phyloP scores from a whole-genome alignment of 2,113 vertebrate species.

The Sakesphorus luctuosus region DNA sequence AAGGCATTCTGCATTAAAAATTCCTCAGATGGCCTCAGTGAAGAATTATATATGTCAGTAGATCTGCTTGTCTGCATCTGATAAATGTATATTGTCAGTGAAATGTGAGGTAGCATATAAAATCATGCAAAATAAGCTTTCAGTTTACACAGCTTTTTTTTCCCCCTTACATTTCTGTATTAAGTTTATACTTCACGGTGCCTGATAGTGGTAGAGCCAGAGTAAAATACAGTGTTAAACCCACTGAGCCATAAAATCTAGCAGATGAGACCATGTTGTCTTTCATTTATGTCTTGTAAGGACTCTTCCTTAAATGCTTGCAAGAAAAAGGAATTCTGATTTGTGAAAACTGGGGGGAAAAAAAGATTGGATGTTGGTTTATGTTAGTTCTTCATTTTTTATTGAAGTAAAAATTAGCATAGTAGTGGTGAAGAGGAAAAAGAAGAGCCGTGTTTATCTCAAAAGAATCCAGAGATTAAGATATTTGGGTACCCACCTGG shows the following conservation, averaged over 20 bases:
- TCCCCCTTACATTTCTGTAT: background rate
- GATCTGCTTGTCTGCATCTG: conserved; percentile 45
- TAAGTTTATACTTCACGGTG: background rate
- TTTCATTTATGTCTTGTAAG: background rate
- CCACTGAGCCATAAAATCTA: background rate
- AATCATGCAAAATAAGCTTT: conserved; percentile 29
- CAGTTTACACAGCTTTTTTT: background rate
- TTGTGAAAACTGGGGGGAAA: background rate
- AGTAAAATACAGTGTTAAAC: background rate
- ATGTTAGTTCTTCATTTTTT: background rate
- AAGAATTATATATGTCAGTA: conserved; percentile 23
- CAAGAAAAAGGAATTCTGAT: background rate
- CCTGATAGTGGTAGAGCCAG: background rate
- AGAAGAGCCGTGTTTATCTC: background rate
- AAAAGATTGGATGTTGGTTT: background rate
- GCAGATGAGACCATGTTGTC: background rate
- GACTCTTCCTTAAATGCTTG: background rate
- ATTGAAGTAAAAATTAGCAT: background rate
- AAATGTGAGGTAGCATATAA: background rate
- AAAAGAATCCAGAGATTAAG: background rate
- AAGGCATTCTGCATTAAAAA: background rate
- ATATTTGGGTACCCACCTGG: background rate
- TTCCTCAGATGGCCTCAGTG: background rate
- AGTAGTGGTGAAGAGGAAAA: background rate
- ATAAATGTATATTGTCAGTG: conserved; percentile 29